A percentile compares a stretch with the other conserved stretches of the same genome.
phyloP scores from a whole-genome alignment of 2,888 invertebrate species.

The Incurvaria masculella region DNA sequence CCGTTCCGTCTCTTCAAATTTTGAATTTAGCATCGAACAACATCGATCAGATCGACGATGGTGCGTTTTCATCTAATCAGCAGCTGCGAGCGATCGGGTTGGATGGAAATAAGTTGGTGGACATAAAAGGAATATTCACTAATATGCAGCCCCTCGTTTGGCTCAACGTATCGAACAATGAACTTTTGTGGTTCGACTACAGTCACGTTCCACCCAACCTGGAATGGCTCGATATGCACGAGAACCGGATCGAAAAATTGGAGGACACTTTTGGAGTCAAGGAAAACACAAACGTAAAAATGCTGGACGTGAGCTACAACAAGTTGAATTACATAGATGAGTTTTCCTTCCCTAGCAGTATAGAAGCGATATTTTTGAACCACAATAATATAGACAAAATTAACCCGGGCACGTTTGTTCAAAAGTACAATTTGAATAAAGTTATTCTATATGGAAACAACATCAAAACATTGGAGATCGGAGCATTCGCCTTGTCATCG shows the following conservation, averaged over 20 bases:
- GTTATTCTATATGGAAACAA: constrained; percentile 75
- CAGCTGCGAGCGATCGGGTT: constrained; percentile 72
- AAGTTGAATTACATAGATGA: constrained; percentile 65
- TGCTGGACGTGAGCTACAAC: constrained; percentile 75
- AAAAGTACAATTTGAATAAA: constrained; percentile 68
- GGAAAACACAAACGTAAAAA: constrained; percentile 65
- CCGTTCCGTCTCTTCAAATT: constrained; percentile 69
- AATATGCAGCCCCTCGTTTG: constrained; percentile 70
- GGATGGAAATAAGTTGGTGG: constrained; percentile 74
- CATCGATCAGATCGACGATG: constrained; percentile 72
- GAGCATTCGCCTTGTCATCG: constrained; percentile 65
- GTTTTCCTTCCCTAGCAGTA: constrained; percentile 68
- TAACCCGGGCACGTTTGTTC: constrained; percentile 66
- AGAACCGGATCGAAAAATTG: constrained; percentile 72
- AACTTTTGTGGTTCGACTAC: constrained; percentile 76
- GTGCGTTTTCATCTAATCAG: constrained; percentile 71
- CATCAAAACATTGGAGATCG: constrained; percentile 67
- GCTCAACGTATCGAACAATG: constrained; percentile 80
- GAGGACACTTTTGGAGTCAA: constrained; percentile 70
- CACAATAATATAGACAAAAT: constrained; percentile 70
- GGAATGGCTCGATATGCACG: constrained; percentile 79
- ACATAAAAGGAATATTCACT: constrained; percentile 75
- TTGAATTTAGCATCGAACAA: constrained; percentile 79
- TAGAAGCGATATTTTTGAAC: constrained; percentile 68
- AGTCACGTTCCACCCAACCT: constrained; percentile 72